Percentiles rank a stretch among this genome's conserved stretches.
These are phyloP conservation scores for Scomberomorus guttatus DNA, from an alignment of 2,797 vertebrate species.

Conservation along the genomic window DNA sequence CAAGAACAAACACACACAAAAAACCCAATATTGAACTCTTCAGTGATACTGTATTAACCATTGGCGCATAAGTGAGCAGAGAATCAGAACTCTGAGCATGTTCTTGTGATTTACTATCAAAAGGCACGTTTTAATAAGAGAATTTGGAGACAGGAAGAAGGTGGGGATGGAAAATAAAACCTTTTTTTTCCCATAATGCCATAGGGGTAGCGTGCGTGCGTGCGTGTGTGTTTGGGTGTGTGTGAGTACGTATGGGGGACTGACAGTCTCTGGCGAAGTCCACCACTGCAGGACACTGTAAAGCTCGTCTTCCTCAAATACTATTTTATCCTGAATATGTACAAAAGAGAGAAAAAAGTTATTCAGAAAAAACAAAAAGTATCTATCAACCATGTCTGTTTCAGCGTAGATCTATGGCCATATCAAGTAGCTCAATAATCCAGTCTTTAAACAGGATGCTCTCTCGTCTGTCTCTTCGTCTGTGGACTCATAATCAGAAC, in stretches of 20 bases:
- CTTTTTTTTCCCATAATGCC: slow-evolving; percentile 75
- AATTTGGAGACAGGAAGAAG: slow-evolving; percentile 46
- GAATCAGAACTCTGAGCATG: slow-evolving; percentile 83
- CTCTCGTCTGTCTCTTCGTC: slow-evolving; percentile 62
- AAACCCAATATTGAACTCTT: slow-evolving; percentile 60
- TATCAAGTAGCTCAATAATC: slow-evolving; percentile 81
- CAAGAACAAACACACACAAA: slow-evolving; percentile 55
- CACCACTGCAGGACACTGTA: slow-evolving; percentile 93
- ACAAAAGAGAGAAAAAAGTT: slow-evolving; percentile 76
- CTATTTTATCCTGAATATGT: slow-evolving; percentile 85
- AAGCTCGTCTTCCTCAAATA: slow-evolving; percentile 96
- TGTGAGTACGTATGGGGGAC: slow-evolving; percentile 62
- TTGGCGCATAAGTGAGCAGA: slow-evolving; percentile 68
- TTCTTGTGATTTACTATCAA: slow-evolving; percentile 83
- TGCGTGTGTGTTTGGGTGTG: slow-evolving; percentile 29
- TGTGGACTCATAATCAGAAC: slow-evolving; percentile 55
- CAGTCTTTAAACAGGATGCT: slow-evolving; percentile 55
- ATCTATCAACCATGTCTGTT: slow-evolving; percentile 76
- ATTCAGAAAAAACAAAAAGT: slow-evolving; percentile 70
- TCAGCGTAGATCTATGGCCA: slow-evolving; percentile 77
- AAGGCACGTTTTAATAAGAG: slow-evolving; percentile 65
- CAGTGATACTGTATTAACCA: slow-evolving; percentile 78
- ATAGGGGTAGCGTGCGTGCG: slow-evolving; percentile 68
- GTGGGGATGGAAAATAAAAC: slow-evolving; percentile 55
- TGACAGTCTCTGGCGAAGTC: slow-evolving; percentile 84